Conservation (phyloP, 2,113 vertebrate species). For the Lucifuga dentata region DNA sequence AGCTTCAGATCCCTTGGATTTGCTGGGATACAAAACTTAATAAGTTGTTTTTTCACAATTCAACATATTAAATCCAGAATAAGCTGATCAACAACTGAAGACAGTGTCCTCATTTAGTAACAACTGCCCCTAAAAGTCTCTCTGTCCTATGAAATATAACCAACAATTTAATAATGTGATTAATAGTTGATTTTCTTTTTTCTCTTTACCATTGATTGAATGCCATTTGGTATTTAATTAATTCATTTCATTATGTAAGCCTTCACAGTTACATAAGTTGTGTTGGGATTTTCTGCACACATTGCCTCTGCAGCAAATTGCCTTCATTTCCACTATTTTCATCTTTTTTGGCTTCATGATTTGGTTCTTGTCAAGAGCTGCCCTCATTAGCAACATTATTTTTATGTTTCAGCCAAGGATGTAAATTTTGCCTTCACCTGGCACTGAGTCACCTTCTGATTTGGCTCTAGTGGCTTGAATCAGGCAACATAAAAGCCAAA, state of each 20-base stretch:
- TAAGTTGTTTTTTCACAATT: constrained; percentile 74
- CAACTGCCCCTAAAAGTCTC: constrained; percentile 41
- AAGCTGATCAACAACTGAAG: constrained; percentile 72
- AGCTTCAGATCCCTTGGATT: constrained; percentile 72
- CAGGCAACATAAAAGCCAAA: constrained; percentile 59
- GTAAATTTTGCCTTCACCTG: constrained; percentile 68
- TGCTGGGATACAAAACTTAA: constrained; percentile 65
- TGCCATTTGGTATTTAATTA: constrained; percentile 29
- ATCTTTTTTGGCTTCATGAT: constrained; percentile 63
- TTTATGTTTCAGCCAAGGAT: constrained; percentile 64
- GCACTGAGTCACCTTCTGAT: constrained; percentile 53
- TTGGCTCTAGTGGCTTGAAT: constrained; percentile 62
- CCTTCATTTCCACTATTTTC: constrained; percentile 36
- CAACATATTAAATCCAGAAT: constrained; percentile 70
- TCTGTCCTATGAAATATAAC: constrained; percentile 30
- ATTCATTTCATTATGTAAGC: constrained; percentile 34
- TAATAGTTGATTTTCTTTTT: constrained; percentile 19
- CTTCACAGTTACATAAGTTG: constrained; percentile 43
- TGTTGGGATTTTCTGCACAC: constrained; percentile 46
- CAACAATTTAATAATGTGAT: constrained; percentile 26
- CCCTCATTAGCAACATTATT: constrained; percentile 71
- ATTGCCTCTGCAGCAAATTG: constrained; percentile 42
- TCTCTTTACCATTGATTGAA: constrained; percentile 7
- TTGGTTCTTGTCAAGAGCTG: constrained; percentile 60
- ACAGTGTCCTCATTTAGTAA: constrained; percentile 64